A percentile compares a stretch with the other conserved stretches of the same genome.
Conservation (phyloP, 1,140 invertebrate species). For the Notospermus geniculatus region DNA sequence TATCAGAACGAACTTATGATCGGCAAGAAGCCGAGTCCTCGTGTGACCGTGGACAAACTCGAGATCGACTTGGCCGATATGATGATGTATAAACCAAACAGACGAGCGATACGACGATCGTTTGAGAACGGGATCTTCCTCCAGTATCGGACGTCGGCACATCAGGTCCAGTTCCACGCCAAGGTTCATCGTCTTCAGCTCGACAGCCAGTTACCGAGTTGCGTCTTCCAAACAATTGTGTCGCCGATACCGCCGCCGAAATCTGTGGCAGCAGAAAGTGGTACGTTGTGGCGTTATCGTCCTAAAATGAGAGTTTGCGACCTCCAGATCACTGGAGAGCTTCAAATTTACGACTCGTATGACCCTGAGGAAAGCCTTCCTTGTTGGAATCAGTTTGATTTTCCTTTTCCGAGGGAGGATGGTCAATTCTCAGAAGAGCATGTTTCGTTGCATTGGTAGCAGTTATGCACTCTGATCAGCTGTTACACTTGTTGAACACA, state of each 20-base stretch:
- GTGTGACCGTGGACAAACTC: slow-evolving; percentile 49
- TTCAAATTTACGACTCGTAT: too few relatives aligned
- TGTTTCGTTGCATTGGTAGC: too few relatives aligned
- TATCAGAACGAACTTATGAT: slow-evolving; percentile 65
- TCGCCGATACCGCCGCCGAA: slow-evolving; percentile 90
- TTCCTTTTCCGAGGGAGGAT: too few relatives aligned
- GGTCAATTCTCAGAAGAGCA: too few relatives aligned
- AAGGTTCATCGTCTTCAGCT: slow-evolving; percentile 76
- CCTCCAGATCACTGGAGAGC: too few relatives aligned
- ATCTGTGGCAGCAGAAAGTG: slow-evolving; percentile 78
- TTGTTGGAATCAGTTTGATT: too few relatives aligned
- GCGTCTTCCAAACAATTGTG: slow-evolving; percentile 90
- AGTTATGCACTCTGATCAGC: too few relatives aligned
- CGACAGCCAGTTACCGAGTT: slow-evolving; percentile 89
- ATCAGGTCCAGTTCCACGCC: slow-evolving; percentile 82
- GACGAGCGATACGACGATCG: slow-evolving; percentile 71
- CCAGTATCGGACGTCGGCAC: slow-evolving; percentile 75
- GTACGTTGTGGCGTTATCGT: slow-evolving; percentile 40
- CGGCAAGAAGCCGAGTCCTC: slow-evolving; percentile 53
- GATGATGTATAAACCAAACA: slow-evolving; percentile 64
- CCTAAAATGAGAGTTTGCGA: too few relatives aligned
- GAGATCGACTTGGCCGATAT: slow-evolving; percentile 49
- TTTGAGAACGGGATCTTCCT: slow-evolving; percentile 89
- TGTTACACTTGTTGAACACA: not conserved
- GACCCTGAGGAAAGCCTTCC: too few relatives aligned